These are phyloP conservation scores for Crotalus viridis DNA, from an alignment of 2,113 vertebrate genomes.

Conservation along the genomic window DNA sequence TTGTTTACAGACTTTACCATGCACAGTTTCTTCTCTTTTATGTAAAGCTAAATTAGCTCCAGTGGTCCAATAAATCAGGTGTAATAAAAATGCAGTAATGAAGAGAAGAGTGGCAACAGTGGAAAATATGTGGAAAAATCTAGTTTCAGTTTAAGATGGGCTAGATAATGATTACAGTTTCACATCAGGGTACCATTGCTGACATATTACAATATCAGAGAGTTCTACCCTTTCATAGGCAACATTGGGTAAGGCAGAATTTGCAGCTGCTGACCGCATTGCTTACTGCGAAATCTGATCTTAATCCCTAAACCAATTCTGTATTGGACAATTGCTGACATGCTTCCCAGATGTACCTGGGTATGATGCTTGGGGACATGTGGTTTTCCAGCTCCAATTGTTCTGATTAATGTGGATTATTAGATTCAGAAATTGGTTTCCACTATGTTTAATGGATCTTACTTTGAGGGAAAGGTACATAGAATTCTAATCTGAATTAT, in stretches of 20 bases:
- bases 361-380: neutral
- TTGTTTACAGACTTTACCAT: neutral
- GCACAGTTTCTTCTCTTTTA: neutral
- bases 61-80: neutral
- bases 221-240: neutral
- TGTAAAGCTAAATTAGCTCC: neutral
- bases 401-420: neutral
- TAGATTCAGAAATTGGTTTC: neutral
- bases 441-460: neutral
- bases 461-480: neutral
- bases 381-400: neutral
- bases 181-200: neutral
- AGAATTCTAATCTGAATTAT: neutral
- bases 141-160: neutral
- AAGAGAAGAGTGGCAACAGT: neutral
- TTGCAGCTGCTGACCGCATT: neutral
- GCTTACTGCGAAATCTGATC: neutral
- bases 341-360: neutral
- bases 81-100: neutral
- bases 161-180: neutral
- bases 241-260: neutral
- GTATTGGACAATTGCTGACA: neutral
- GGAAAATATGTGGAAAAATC: neutral
- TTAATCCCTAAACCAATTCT: neutral
- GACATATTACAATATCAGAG: neutral